Percentiles rank a stretch among this genome's conserved stretches.
Evolutionary conservation across 1,140 invertebrate species (phyloP).

Genomic region (Trachymyrmex cornetzi): DNA sequence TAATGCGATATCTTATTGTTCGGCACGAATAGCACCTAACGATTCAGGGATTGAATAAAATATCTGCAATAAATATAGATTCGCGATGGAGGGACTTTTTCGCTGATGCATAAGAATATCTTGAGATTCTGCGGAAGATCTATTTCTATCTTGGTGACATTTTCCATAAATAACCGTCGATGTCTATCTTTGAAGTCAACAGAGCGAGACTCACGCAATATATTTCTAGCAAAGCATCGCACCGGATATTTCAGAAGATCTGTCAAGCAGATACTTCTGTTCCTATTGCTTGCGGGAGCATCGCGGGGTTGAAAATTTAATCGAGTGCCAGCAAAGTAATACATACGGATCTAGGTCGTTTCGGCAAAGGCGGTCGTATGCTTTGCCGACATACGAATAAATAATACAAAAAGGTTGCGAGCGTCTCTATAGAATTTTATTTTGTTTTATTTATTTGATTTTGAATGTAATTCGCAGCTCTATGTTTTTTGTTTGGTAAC

Average conservation of each 20-base stretch:
- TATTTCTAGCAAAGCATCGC: slow-evolving; percentile 41
- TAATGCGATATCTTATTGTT: slow-evolving; percentile 5
- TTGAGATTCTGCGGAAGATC: slow-evolving; percentile 44
- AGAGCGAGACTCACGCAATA: slow-evolving; percentile 40
- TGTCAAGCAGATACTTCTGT: slow-evolving; percentile 52
- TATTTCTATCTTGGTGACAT: slow-evolving; percentile 56
- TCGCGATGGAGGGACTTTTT: neutral
- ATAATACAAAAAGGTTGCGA: slow-evolving; percentile 40
- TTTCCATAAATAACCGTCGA: slow-evolving; percentile 61
- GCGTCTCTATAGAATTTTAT: neutral
- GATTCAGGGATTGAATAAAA: slow-evolving; percentile 16
- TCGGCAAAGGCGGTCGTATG: neutral
- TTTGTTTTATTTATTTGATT: slow-evolving; percentile 10
- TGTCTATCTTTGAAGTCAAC: slow-evolving; percentile 59
- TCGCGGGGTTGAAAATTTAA: slow-evolving; percentile 53
- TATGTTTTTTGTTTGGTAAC: neutral
- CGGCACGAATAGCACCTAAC: slow-evolving; percentile 8
- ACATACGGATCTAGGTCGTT: slow-evolving; percentile 49
- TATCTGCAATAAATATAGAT: slow-evolving; percentile 18
- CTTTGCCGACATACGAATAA: slow-evolving; percentile 22
- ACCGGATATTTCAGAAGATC: slow-evolving; percentile 59
- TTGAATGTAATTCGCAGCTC: slow-evolving; percentile 30
- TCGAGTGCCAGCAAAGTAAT: slow-evolving; percentile 47
- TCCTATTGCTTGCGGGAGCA: slow-evolving; percentile 23
- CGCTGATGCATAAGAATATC: slow-evolving; percentile 25